Percentiles rank a stretch among this genome's conserved stretches.
Evolutionary conservation across 2,888 invertebrate genomes (phyloP).

Genomic region (Gortyna flavago): DNA sequence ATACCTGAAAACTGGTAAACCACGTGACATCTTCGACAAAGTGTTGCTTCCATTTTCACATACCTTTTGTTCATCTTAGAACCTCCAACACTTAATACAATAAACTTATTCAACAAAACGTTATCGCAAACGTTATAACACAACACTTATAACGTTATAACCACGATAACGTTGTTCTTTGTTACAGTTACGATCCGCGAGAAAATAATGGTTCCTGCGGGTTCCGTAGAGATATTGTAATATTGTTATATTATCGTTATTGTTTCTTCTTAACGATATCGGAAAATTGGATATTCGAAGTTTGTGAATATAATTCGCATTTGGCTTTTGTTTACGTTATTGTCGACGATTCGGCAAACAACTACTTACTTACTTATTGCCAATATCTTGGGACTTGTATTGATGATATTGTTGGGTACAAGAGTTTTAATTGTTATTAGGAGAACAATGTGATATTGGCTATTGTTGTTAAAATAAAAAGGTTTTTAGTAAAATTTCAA

Average conservation of each 20-base stretch:
- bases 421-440: constrained; percentile 23
- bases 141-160: constrained; percentile 37
- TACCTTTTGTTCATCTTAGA: constrained; percentile 11
- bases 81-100: constrained; percentile 15
- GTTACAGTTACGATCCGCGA: constrained; percentile 36
- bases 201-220: constrained; percentile 53
- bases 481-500: no score
- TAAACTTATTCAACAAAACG: constrained; percentile 21
- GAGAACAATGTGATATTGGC: not conserved
- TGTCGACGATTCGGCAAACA: constrained; percentile 9
- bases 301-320: constrained; percentile 37
- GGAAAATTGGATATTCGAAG: constrained; percentile 44
- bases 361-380: constrained; percentile 8
- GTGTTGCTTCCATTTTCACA: not conserved
- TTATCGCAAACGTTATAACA: constrained; percentile 42
- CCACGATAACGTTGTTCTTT: constrained; percentile 43
- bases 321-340: constrained; percentile 35
- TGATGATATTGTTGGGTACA: not conserved
- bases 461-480: not conserved
- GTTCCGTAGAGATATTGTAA: constrained; percentile 15
- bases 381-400: constrained; percentile 9
- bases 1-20: not conserved
- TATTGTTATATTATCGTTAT: constrained; percentile 31
- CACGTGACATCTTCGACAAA: not conserved
- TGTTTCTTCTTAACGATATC: constrained; percentile 45